phyloP scores from a whole-genome alignment of 2,113 vertebrate genomes.

The Xenopus borealis region DNA sequence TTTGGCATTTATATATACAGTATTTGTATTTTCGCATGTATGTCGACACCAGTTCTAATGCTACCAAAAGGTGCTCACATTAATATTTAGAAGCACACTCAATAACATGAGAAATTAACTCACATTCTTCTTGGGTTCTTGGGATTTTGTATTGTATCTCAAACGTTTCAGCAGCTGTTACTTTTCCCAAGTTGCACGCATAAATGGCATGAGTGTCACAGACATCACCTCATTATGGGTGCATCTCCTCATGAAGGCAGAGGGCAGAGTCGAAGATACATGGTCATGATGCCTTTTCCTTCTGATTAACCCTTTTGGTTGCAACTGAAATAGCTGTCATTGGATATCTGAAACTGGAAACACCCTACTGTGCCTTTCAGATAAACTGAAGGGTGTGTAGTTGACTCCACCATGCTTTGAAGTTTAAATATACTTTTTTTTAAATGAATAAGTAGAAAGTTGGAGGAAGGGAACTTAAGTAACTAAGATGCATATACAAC shows the following conservation, averaged over 20 bases:
- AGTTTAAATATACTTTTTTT: neutral
- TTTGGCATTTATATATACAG: too few relatives aligned
- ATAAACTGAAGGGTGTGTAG: constrained; percentile 29
- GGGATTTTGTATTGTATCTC: neutral
- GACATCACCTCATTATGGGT: neutral
- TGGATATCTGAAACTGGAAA: constrained; percentile 15
- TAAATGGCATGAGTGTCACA: neutral
- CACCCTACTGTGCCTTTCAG: constrained; percentile 31
- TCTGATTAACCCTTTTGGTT: constrained; percentile 15
- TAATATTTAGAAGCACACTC: too few relatives aligned
- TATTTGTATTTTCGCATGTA: too few relatives aligned
- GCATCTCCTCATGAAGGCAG: constrained; percentile 1
- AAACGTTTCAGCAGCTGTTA: constrained; percentile 5
- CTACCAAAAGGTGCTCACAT: too few relatives aligned
- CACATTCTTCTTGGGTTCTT: constrained; percentile 25
- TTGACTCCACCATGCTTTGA: neutral
- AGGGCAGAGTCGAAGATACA: neutral
- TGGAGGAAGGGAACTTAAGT: too few relatives aligned
- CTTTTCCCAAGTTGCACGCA: neutral
- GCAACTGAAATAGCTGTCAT: neutral
- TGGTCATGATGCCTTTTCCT: constrained; percentile 1
- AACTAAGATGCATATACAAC: too few relatives aligned
- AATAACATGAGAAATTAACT: constrained; percentile 11
- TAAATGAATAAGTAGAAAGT: too few relatives aligned
- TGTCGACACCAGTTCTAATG: too few relatives aligned